These are phyloP conservation scores for Cephus rjabovi DNA, from an alignment of 2,888 invertebrate species.

Conservation along the genomic window DNA sequence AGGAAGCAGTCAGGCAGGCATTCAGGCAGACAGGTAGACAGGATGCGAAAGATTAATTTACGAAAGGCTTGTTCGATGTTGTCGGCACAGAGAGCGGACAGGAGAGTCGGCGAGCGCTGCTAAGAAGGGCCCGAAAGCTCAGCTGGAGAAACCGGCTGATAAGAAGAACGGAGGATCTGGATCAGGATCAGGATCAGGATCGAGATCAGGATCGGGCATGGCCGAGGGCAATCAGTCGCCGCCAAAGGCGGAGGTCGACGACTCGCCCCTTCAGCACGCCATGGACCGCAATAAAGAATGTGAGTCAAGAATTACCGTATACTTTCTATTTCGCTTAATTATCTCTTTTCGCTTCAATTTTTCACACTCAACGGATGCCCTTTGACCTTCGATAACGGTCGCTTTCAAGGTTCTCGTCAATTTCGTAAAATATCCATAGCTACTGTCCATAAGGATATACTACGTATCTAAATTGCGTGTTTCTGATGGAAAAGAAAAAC, in stretches of 20 bases:
- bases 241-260: conserved; percentile 93
- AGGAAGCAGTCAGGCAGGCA: background rate
- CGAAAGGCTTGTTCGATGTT: conserved; percentile 30
- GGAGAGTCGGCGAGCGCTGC: conserved; percentile 42
- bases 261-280: conserved; percentile 90
- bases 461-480: background rate
- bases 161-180: conserved; percentile 43
- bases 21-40: conserved; percentile 18
- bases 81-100: conserved; percentile 26
- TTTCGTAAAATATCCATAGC: background rate
- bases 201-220: conserved; percentile 48
- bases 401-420: background rate
- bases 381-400: background rate
- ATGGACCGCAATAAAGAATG: conserved; percentile 99
- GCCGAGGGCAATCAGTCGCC: conserved; percentile 74
- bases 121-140: conserved; percentile 54
- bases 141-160: conserved; percentile 43
- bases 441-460: too few species aligned
- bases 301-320: conserved; percentile 71
- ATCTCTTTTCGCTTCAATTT: background rate
- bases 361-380: background rate
- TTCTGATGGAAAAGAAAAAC: background rate
- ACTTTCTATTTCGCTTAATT: background rate
- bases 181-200: conserved; percentile 37
- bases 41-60: conserved; percentile 49